Evolutionary conservation across 2,888 invertebrate genomes (phyloP), one percentile per base, ranked within the genome.

Genomic region (Miltochrista miniata): DNA sequence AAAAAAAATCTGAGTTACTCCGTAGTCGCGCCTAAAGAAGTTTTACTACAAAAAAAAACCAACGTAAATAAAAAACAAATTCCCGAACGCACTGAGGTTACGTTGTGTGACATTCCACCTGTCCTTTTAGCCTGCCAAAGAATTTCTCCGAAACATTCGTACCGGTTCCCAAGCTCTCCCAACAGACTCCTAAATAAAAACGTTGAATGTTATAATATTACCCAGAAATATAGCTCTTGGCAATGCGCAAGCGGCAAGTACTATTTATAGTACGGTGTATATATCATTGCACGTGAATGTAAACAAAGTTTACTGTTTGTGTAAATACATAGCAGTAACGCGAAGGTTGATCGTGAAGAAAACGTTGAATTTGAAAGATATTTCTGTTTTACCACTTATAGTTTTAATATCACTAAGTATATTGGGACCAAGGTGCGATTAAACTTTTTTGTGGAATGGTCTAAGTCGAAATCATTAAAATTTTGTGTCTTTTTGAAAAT

Each of bases 301-400:
- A 87, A 86, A 86, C 85, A 83, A 72, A 69, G 76, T 24, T 81
- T 77, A 70, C 68, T 67, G 79, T 81, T 83, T 76, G 76, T 74
- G 74, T 79, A 81, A 84, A 82, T 81, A 78, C 59, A 66, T 53
- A 56, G 59, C 58, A 49, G 56, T 54, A 67, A 52, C 55, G 41
- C 40, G 59, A 68, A 68, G 61, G 62, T 51, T 59, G 58, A 52
- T 65, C 62, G 62, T 52, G 69, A 68, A 70, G 40, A 45, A 37
- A 47, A 54, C 44, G 46, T 49, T 45, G 54, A 56, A 54, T 52
- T 56, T 36, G 34, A 39, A 35, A 51, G 50, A 30, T 50, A 14
- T 36, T 51, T 45, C 42, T 35, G 49, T 51, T 34, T 44, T 43
- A n/a, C 46, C 46, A 51, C 46, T 51, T 43, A 43, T 29, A 39